Evolutionary conservation across 1,140 invertebrate genomes (phyloP).

Genomic region (Calephelis nemesis): DNA sequence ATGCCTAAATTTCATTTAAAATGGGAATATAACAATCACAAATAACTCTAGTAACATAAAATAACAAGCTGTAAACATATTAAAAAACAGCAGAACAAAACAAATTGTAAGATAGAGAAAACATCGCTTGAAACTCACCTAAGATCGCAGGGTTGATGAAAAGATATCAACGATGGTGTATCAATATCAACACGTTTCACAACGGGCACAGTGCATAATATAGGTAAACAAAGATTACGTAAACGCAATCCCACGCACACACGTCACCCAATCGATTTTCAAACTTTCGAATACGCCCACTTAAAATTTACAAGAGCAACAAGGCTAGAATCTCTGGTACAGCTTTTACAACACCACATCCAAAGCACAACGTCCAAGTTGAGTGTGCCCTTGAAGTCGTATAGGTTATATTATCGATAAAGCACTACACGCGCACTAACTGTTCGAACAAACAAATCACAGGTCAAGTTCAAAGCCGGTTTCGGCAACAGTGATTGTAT

Average conservation of each 20-base stretch:
- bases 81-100: conserved; percentile 18
- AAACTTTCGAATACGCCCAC: conserved; percentile 79
- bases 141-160: conserved; percentile 28
- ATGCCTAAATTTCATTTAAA: no score
- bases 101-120: conserved; percentile 24
- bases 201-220: conserved; percentile 61
- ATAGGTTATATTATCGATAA: conserved; percentile 77
- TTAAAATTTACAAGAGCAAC: conserved; percentile 63
- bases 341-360: conserved; percentile 59
- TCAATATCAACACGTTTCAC: conserved; percentile 37
- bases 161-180: conserved; percentile 33
- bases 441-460: conserved; percentile 72
- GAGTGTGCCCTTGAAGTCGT: conserved; percentile 71
- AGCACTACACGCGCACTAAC: conserved; percentile 75
- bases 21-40: no score
- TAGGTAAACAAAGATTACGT: conserved; percentile 79
- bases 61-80: neutral
- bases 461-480: conserved; percentile 63
- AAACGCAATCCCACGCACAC: conserved; percentile 76
- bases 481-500: conserved; percentile 38
- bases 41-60: no score
- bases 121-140: conserved; percentile 32
- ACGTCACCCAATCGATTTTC: conserved; percentile 76
- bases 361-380: conserved; percentile 57
- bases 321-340: conserved; percentile 49